phyloP scores from a whole-genome alignment of 2,113 vertebrate species.

The Paedocypris sp. region DNA sequence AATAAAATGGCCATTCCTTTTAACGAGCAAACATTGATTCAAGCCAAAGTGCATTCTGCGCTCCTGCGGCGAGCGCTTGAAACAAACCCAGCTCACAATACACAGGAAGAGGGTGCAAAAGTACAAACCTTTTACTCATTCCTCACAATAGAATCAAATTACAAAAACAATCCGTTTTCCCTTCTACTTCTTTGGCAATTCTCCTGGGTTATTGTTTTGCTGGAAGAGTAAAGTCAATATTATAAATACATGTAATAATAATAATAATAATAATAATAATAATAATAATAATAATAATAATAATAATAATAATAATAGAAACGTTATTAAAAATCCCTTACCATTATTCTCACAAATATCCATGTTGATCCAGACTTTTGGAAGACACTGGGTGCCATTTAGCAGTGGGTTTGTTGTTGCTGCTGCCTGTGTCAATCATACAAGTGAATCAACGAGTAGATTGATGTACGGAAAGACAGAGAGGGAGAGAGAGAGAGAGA shows the following conservation, averaged over 20 bases:
- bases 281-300: background rate
- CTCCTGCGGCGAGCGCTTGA: constrained; percentile 6
- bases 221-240: no score
- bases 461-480: no score
- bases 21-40: constrained; percentile 20
- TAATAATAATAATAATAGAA: background rate
- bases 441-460: no score
- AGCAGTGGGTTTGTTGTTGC: constrained; percentile 63
- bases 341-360: constrained; percentile 56
- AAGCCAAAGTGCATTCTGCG: constrained; percentile 22
- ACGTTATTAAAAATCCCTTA: background rate
- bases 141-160: background rate
- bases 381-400: constrained; percentile 68
- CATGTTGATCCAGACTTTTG: constrained; percentile 63
- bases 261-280: no score
- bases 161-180: background rate
- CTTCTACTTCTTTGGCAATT: constrained; percentile 14
- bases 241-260: background rate
- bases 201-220: background rate
- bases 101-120: constrained; percentile 3
- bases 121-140: background rate
- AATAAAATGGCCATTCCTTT: constrained; percentile 19
- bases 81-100: background rate
- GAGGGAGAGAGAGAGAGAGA: no score
- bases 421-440: constrained; percentile 65